Percentiles rank a stretch among this genome's conserved stretches.
These are phyloP conservation scores for Mesocricetus auratus DNA, from an alignment of 2,113 vertebrate species.

Conservation along the genomic window DNA sequence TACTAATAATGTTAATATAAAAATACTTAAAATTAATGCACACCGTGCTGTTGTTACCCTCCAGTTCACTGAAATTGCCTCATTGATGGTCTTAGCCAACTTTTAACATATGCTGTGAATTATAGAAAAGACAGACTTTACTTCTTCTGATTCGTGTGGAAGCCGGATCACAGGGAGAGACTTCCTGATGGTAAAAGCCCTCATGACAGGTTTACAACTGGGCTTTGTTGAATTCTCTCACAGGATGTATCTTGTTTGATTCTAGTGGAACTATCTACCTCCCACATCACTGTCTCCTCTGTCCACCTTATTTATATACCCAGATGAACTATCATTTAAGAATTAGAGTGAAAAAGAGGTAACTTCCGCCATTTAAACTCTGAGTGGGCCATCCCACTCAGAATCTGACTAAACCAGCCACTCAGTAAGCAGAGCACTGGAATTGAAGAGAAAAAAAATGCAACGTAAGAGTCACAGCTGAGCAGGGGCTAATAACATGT, in stretches of 20 bases:
- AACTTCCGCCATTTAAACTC: background rate
- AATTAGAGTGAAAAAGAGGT: background rate
- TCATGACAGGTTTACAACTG: background rate
- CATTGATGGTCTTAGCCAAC: background rate
- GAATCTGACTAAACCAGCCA: background rate
- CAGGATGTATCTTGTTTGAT: background rate
- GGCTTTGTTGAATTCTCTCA: background rate
- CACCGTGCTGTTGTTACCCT: background rate
- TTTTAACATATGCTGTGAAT: background rate
- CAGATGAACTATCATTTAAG: slow-evolving; percentile 30
- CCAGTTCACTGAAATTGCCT: background rate
- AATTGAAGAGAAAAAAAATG: background rate
- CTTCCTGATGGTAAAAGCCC: background rate
- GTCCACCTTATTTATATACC: background rate
- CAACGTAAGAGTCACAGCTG: background rate
- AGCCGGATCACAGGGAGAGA: background rate
- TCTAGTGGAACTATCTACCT: background rate
- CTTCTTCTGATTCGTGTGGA: background rate
- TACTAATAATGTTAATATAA: slow-evolving; percentile 55
- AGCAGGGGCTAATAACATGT: background rate
- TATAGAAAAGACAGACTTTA: background rate
- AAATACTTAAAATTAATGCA: slow-evolving; percentile 46
- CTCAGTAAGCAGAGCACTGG: background rate
- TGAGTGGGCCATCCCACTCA: background rate
- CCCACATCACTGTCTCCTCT: background rate